phyloP scores from a whole-genome alignment of 1,140 invertebrate genomes.

The Macrostomum lignano region DNA sequence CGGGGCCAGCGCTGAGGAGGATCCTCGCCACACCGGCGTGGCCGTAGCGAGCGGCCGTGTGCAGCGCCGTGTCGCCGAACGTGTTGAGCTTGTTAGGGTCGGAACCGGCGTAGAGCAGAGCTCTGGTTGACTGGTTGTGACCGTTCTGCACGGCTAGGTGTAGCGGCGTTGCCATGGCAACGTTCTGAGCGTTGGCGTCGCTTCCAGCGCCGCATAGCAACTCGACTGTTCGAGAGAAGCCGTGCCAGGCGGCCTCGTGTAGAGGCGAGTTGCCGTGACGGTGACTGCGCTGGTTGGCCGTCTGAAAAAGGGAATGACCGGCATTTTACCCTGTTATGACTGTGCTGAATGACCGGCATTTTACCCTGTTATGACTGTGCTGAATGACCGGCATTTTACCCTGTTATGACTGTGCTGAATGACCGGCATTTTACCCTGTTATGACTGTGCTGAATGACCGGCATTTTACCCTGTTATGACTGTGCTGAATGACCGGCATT shows the following conservation, averaged over 20 bases:
- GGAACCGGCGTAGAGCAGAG: constrained; percentile 53
- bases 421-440: too few relatives aligned
- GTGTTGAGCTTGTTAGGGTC: constrained; percentile 49
- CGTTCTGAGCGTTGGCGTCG: constrained; percentile 44
- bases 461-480: too few relatives aligned
- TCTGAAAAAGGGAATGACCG: too few relatives aligned
- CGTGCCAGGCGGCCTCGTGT: constrained; percentile 75
- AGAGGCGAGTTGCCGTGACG: constrained; percentile 69
- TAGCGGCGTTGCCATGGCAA: constrained; percentile 39
- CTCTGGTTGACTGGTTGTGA: constrained; percentile 69
- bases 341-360: too few relatives aligned
- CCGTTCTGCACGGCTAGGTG: constrained; percentile 61
- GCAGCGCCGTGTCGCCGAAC: constrained; percentile 60
- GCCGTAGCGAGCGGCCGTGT: constrained; percentile 66
- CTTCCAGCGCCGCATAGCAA: constrained; percentile 40
- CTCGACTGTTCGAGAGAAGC: constrained; percentile 53
- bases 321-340: too few relatives aligned
- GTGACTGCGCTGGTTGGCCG: too few relatives aligned
- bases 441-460: too few relatives aligned
- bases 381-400: too few relatives aligned
- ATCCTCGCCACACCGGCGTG: constrained; percentile 71
- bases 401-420: too few relatives aligned
- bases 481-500: too few relatives aligned
- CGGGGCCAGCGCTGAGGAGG: constrained; percentile 51
- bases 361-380: too few relatives aligned